Evolutionary conservation across 2,113 vertebrate species (phyloP).

Genomic region (Paradisaea rubra): DNA sequence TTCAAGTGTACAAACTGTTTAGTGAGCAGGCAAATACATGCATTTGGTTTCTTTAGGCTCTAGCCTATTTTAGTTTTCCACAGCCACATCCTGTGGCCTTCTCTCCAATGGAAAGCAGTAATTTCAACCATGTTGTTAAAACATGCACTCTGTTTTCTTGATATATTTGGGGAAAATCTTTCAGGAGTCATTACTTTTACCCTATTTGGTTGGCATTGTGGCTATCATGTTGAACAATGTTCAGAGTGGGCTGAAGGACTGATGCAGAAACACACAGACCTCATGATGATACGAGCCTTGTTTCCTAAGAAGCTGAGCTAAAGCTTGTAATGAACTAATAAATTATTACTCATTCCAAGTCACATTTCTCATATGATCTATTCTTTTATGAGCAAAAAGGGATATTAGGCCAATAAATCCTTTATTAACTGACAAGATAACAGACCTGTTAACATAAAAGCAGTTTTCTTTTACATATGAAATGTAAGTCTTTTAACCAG

Average conservation of each 20-base stretch:
- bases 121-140: background rate
- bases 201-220: background rate
- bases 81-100: background rate
- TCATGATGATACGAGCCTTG: background rate
- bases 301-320: background rate
- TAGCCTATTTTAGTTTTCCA: background rate
- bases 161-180: background rate
- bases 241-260: background rate
- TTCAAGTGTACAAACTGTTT: background rate
- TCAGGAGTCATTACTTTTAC: background rate
- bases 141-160: background rate
- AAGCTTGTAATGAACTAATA: background rate
- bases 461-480: slow-evolving; percentile 46
- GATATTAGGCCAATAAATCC: slow-evolving; percentile 16
- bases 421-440: slow-evolving; percentile 44
- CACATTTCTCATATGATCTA: background rate
- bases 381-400: slow-evolving; percentile 19
- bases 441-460: slow-evolving; percentile 37
- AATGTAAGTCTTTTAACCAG: slow-evolving; percentile 1
- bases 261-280: background rate
- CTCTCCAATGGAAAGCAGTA: background rate
- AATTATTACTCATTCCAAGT: slow-evolving; percentile 23
- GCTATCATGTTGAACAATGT: background rate
- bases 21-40: background rate
- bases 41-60: background rate